Evolutionary conservation across 2,113 vertebrate species (phyloP).

Genomic region (Elephantulus edwardii): DNA sequence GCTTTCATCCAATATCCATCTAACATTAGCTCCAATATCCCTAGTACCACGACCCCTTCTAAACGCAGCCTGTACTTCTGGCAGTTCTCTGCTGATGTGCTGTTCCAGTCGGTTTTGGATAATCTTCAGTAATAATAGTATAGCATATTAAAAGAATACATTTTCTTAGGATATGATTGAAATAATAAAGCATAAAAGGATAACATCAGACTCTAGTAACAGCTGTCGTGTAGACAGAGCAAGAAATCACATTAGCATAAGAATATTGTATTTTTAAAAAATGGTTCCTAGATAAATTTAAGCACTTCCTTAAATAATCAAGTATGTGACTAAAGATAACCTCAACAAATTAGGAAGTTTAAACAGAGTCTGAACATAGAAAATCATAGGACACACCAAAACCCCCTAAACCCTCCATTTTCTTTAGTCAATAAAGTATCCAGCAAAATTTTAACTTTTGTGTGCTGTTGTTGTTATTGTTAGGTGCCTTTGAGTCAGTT

Average conservation of each 20-base stretch:
- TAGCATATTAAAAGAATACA: no score
- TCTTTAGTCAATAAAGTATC: slow-evolving; percentile 33
- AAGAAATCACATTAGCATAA: slow-evolving; percentile 45
- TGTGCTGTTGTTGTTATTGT: background rate
- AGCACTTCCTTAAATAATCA: slow-evolving; percentile 41
- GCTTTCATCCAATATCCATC: no score
- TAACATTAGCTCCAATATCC: no score
- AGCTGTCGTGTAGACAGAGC: slow-evolving; percentile 50
- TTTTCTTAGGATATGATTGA: background rate
- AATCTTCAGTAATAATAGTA: background rate
- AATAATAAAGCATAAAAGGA: background rate
- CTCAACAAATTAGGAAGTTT: slow-evolving; percentile 42
- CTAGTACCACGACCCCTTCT: no score
- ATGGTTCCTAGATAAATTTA: slow-evolving; percentile 34
- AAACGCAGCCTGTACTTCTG: no score
- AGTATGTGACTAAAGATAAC: slow-evolving; percentile 28
- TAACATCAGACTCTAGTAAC: background rate
- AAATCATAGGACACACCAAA: background rate
- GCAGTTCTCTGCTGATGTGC: no score
- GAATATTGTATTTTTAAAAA: slow-evolving; percentile 45
- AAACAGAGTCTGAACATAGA: slow-evolving; percentile 24
- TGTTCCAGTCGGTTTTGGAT: no score
- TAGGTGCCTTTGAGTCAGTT: background rate
- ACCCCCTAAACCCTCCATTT: background rate
- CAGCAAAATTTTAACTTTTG: background rate